phyloP scores from a whole-genome alignment of 2,888 invertebrate species.

The Phyllotreta cruciferae region DNA sequence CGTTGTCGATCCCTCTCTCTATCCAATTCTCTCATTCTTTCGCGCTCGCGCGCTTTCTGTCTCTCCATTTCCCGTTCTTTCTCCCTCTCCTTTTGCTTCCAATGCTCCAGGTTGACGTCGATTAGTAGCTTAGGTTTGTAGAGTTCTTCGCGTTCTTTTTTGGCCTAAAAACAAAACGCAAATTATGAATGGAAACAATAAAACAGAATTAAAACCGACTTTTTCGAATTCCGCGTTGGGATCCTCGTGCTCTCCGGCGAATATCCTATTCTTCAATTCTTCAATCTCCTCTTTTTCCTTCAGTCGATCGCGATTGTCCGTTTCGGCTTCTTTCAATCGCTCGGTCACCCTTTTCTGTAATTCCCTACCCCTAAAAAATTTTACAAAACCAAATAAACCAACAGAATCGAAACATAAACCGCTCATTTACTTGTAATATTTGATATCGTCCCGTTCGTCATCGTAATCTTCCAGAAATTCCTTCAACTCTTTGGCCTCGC shows the following conservation, averaged over 20 bases:
- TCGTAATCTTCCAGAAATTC: slow-evolving; percentile 99
- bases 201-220: slow-evolving; percentile 54
- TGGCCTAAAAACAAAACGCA: slow-evolving; percentile 60
- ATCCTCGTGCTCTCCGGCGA: slow-evolving; percentile 71
- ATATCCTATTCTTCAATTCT: slow-evolving; percentile 80
- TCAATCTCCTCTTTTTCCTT: slow-evolving; percentile 89
- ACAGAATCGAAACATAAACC: slow-evolving; percentile 7
- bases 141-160: slow-evolving; percentile 79
- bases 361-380: slow-evolving; percentile 74
- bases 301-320: slow-evolving; percentile 87
- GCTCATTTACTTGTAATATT: slow-evolving; percentile 84
- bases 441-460: slow-evolving; percentile 95
- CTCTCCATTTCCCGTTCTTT: slow-evolving; percentile 63
- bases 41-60: slow-evolving; percentile 72
- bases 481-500: slow-evolving; percentile 92
- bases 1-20: slow-evolving; percentile 60
- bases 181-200: slow-evolving; percentile 8
- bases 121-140: slow-evolving; percentile 85
- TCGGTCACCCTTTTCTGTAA: slow-evolving; percentile 89
- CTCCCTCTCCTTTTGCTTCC: slow-evolving; percentile 68
- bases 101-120: slow-evolving; percentile 69
- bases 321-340: slow-evolving; percentile 91
- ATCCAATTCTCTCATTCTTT: slow-evolving; percentile 89
- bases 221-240: slow-evolving; percentile 71
- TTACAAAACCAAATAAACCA: slow-evolving; percentile 12